A percentile compares a stretch with the other conserved stretches of the same genome.
Evolutionary conservation across 1,140 invertebrate genomes (phyloP).

Genomic region (Drosophila ogumai): DNA sequence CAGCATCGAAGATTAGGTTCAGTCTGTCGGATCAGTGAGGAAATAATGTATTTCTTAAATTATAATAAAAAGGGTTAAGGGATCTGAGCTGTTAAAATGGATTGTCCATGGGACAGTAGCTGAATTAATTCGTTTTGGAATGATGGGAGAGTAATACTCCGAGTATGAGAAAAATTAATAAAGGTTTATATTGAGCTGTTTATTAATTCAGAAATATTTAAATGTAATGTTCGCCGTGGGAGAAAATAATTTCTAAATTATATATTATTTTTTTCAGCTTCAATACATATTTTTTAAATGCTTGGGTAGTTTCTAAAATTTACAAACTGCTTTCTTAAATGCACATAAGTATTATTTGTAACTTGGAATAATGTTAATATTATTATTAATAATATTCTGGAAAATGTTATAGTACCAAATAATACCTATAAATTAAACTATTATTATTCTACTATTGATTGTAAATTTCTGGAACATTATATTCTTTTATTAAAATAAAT

Average conservation of each 20-base stretch:
- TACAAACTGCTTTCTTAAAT: not conserved
- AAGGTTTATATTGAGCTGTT: not conserved
- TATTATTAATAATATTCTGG: not conserved
- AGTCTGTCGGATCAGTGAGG: constrained; percentile 16
- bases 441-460: no score
- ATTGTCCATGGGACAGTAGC: not conserved
- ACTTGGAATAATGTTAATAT: no score
- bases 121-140: constrained; percentile 25
- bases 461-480: no score
- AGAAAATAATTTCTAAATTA: no score
- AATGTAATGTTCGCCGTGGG: no score
- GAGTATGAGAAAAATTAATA: not conserved
- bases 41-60: constrained; percentile 1
- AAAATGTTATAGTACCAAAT: not conserved
- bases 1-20: constrained; percentile 27
- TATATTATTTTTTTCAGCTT: no score
- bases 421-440: no score
- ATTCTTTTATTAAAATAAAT: not conserved
- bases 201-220: not conserved
- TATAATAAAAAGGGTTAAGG: constrained; percentile 13
- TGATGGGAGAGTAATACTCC: not conserved
- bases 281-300: no score
- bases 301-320: no score
- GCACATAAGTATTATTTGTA: not conserved
- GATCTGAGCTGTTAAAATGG: constrained; percentile 12